phyloP scores from a whole-genome alignment of 2,888 invertebrate species.

The Drosophila mimica region DNA sequence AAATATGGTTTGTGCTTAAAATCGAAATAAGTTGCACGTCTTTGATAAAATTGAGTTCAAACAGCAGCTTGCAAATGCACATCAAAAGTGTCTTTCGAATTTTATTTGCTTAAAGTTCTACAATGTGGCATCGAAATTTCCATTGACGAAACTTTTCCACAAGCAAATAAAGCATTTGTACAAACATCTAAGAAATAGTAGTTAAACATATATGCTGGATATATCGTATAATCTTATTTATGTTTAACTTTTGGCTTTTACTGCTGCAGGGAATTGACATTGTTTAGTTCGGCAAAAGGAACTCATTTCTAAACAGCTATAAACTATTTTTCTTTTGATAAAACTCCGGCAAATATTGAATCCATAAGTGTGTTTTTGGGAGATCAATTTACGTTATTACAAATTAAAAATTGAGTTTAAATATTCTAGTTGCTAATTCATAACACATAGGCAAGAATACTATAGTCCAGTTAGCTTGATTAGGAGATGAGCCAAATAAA shows the following conservation, averaged over 20 bases:
- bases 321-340: background rate
- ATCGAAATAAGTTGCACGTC: conserved; percentile 2
- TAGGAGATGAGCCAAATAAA: background rate
- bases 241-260: conserved; percentile 25
- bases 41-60: conserved; percentile 1
- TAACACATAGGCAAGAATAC: background rate
- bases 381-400: background rate
- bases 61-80: background rate
- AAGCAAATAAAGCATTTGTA: conserved; percentile 9
- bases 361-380: background rate
- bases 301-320: background rate
- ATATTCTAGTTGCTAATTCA: background rate
- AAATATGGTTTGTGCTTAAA: background rate
- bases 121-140: conserved; percentile 7
- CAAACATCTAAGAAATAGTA: conserved; percentile 4
- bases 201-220: background rate
- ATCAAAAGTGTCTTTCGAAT: background rate
- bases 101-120: conserved; percentile 18
- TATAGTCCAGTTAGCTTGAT: background rate
- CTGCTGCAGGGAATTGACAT: conserved; percentile 12
- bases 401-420: background rate
- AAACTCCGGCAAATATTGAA: background rate
- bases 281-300: conserved; percentile 2
- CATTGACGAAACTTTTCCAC: conserved; percentile 24
- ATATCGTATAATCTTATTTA: background rate